These are phyloP conservation scores for Trachymyrmex cornetzi DNA, from an alignment of 1,140 invertebrate genomes.

Conservation along the genomic window DNA sequence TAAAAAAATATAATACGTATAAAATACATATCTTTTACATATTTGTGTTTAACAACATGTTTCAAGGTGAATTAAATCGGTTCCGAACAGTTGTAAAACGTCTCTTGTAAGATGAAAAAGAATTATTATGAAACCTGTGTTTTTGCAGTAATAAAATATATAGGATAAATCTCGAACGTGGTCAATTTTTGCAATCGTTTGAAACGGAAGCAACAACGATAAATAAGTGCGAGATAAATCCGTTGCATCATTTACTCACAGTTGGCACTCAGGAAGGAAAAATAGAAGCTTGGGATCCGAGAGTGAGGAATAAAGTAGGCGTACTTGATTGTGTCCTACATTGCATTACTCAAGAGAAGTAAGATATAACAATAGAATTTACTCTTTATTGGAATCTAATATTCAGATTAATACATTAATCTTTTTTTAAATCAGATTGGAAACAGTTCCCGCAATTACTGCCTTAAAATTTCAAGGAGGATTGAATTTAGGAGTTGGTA, in stretches of 20 bases:
- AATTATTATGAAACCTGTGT: conserved; percentile 79
- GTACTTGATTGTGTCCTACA: conserved; percentile 95
- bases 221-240: conserved; percentile 96
- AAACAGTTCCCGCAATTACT: conserved; percentile 91
- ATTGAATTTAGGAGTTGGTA: conserved; percentile 96
- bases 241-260: conserved; percentile 94
- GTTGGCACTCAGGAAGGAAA: conserved; percentile 97
- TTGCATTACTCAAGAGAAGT: conserved; percentile 89
- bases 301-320: conserved; percentile 91
- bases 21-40: too few species aligned
- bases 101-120: conserved; percentile 84
- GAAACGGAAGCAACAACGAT: conserved; percentile 91
- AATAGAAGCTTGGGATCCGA: conserved; percentile 98
- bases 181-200: conserved; percentile 96
- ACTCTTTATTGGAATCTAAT: neutral
- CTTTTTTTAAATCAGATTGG: conserved; percentile 48
- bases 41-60: too few species aligned
- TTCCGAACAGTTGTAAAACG: too few species aligned
- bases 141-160: conserved; percentile 94
- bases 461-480: conserved; percentile 93
- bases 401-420: neutral
- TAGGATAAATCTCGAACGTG: conserved; percentile 97
- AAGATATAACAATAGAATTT: conserved; percentile 72
- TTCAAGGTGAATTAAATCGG: too few species aligned
- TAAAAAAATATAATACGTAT: too few species aligned